Evolutionary conservation across 2,113 vertebrate genomes (phyloP).

Genomic region (Hippocampus guttulatus): DNA sequence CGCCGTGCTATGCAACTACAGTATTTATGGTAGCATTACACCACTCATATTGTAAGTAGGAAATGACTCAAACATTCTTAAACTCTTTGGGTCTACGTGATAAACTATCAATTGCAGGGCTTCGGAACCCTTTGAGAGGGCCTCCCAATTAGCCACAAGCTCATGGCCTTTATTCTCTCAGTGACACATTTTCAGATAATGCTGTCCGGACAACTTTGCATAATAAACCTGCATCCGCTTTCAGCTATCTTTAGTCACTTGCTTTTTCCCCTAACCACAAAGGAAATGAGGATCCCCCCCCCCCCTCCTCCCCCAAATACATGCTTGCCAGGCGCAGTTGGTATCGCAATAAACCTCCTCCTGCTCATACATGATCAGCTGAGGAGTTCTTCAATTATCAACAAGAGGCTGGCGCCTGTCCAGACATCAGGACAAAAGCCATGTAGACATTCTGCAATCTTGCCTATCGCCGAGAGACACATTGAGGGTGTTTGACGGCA

Average conservation of each 20-base stretch:
- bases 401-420: constrained; percentile 20
- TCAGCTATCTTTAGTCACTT: constrained; percentile 4
- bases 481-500: constrained; percentile 7
- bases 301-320: not conserved
- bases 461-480: constrained; percentile 19
- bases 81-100: constrained; percentile 26
- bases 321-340: not conserved
- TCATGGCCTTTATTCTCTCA: constrained; percentile 27
- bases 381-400: constrained; percentile 26
- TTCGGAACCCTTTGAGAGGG: constrained; percentile 21
- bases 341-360: constrained; percentile 8
- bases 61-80: constrained; percentile 33
- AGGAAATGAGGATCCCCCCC: not conserved
- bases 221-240: constrained; percentile 9
- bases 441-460: constrained; percentile 18
- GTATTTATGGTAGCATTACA: constrained; percentile 45
- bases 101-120: constrained; percentile 36
- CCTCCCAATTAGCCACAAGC: constrained; percentile 14
- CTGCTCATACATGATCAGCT: not conserved
- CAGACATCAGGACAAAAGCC: constrained; percentile 46
- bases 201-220: not conserved
- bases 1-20: constrained; percentile 16
- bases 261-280: not conserved
- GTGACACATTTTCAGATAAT: constrained; percentile 16
- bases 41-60: constrained; percentile 42